Conservation (phyloP, 2,113 vertebrate genomes). For the Gallinago media region DNA sequence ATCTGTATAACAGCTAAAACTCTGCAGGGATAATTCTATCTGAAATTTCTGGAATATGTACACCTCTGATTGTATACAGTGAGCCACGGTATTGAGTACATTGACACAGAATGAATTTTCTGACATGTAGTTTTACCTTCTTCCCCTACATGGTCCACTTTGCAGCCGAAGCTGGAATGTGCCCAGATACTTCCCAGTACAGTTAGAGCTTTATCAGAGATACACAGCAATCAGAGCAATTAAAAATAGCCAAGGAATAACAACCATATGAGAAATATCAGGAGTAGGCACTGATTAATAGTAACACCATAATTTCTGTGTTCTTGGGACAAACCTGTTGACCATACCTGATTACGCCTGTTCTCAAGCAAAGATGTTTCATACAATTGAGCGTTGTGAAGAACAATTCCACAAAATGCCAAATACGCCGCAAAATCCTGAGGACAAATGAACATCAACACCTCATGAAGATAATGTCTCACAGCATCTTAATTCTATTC, state of each 20-base stretch:
- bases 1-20: neutral
- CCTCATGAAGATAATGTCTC: neutral
- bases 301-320: neutral
- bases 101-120: neutral
- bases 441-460: neutral
- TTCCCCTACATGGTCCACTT: neutral
- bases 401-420: slow-evolving; percentile 96
- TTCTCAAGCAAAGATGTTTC: slow-evolving; percentile 96
- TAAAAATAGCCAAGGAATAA: neutral
- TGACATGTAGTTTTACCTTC: neutral
- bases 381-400: slow-evolving; percentile 96
- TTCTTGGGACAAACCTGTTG: neutral
- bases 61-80: neutral
- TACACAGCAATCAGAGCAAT: neutral
- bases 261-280: neutral
- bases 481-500: neutral
- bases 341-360: slow-evolving; percentile 90
- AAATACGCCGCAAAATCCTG: slow-evolving; percentile 95
- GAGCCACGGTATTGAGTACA: neutral
- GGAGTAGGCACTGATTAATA: neutral
- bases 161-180: neutral
- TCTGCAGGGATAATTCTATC: neutral
- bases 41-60: neutral
- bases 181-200: neutral
- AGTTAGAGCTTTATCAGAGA: neutral